Base-by-base conservation (phyloP, 2,113 vertebrate genomes). In the Tympanuchus pallidicinctus region DNA sequence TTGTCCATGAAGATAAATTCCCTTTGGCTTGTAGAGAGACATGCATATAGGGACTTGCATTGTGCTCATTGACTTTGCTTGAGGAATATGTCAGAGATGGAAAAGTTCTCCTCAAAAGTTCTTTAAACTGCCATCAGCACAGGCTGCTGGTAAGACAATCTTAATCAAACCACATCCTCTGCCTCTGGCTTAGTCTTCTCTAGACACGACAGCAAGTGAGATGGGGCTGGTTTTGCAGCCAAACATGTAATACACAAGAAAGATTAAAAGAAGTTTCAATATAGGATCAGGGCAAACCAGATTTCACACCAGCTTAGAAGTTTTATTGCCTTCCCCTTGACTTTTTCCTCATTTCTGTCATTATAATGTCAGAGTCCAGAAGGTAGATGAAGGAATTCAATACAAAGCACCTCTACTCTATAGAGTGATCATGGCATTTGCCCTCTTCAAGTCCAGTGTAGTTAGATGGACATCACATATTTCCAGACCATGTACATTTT, bases 51-150 rank as follows among this genome's bases (percentile, higher is more conserved):
- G 0, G 2, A 47, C 47, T 48, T 88, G 21, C 42, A 17, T 24
- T 69, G 57, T 69, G n/a, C 61, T 88, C 3, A 2, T 18, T 63
- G 70, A 40, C 43, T 91, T 94, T 91, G 63, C 13, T 1, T 90
- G 76, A 86, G 30, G 57, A 83, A 45, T 81, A 81, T 89, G 65
- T 52, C 77, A 88, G 57, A 78, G 40, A 75, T 75, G 24, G 79
- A 64, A 87, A 87, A 79, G 71, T 83, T 94, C 50, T 69, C 65
- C 75, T 78, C 89, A 94, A 75, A 80, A 82, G 25, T 43, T 90
- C 52, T 75, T 42, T 70, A 83, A 77, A 25, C 60, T 91, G 57
- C 69, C 79, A 52, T 74, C 56, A 77, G 78, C 40, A 93, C 83
- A 73, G 77, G 66, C 61, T 93, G 38, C 72, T 81, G 69, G 75